phyloP scores from a whole-genome alignment of 2,888 invertebrate species.

The Crepidodera aurea region DNA sequence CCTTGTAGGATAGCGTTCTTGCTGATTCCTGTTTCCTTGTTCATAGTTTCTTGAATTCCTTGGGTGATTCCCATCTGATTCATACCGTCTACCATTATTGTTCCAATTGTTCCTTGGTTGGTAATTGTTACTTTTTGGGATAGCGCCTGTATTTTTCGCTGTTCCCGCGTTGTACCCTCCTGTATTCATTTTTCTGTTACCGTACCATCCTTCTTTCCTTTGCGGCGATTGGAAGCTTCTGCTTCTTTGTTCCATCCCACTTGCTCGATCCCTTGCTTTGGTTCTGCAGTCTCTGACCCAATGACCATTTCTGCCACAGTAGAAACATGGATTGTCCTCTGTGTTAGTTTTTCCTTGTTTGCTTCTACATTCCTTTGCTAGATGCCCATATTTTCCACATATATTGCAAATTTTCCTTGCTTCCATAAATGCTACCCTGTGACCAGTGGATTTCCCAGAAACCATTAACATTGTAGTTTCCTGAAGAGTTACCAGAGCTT shows the following conservation, averaged over 20 bases:
- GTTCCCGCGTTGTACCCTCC: neutral
- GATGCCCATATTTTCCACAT: conserved; percentile 10
- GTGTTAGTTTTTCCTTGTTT: neutral
- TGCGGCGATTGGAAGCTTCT: neutral
- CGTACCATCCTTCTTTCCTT: neutral
- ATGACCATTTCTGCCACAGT: conserved; percentile 3
- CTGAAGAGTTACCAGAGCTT: neutral
- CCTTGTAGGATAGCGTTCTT: too few species aligned
- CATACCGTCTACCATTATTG: too few species aligned
- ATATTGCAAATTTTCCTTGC: neutral
- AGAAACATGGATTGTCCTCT: neutral
- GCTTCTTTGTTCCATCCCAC: neutral
- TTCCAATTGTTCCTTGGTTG: too few species aligned
- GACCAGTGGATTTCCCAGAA: neutral
- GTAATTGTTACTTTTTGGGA: too few species aligned
- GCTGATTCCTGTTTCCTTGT: too few species aligned
- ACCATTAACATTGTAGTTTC: conserved; percentile 8
- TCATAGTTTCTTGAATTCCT: too few species aligned
- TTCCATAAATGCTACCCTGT: neutral
- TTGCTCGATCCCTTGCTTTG: neutral
- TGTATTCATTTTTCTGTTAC: neutral
- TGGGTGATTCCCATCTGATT: too few species aligned
- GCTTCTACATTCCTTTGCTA: conserved; percentile 1
- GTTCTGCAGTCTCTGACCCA: neutral
- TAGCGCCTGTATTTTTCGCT: too few species aligned